Evolutionary conservation across 2,888 invertebrate species (phyloP).

Genomic region (Synergus itoensis): DNA sequence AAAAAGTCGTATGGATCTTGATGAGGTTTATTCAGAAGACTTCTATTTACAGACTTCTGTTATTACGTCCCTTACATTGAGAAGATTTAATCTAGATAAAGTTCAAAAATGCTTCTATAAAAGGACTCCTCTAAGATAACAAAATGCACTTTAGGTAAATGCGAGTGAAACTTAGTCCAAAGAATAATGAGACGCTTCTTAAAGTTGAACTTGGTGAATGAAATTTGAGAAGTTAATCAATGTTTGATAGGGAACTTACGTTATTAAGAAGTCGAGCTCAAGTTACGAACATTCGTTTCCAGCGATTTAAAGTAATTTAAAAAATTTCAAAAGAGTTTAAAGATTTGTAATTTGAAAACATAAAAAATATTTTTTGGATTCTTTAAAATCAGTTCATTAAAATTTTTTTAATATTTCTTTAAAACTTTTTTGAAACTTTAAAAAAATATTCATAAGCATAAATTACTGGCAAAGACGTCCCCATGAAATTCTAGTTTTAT

Average conservation of each 20-base stretch:
- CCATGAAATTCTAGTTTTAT: not conserved
- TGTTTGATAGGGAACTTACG: slow-evolving; percentile 11
- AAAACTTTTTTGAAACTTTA: no score
- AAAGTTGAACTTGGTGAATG: not conserved
- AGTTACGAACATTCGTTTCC: not conserved
- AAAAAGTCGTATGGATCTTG: not conserved
- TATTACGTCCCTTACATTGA: not conserved
- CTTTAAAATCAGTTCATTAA: no score
- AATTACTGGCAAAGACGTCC: no score
- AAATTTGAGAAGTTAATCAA: slow-evolving; percentile 20
- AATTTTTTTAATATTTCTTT: no score
- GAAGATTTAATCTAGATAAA: slow-evolving; percentile 12
- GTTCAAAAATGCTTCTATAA: not conserved
- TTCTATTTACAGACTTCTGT: not conserved
- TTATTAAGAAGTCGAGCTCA: slow-evolving; percentile 15
- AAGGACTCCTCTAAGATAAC: not conserved
- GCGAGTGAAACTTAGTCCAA: not conserved
- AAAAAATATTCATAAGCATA: no score
- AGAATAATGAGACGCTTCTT: not conserved
- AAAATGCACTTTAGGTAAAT: not conserved
- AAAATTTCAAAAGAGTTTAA: no score
- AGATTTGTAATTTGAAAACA: no score
- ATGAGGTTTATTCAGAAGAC: not conserved
- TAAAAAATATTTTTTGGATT: no score
- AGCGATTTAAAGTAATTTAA: no score